These are phyloP conservation scores for Tympanuchus pallidicinctus DNA, from an alignment of 2,113 vertebrate genomes.

Conservation along the genomic window DNA sequence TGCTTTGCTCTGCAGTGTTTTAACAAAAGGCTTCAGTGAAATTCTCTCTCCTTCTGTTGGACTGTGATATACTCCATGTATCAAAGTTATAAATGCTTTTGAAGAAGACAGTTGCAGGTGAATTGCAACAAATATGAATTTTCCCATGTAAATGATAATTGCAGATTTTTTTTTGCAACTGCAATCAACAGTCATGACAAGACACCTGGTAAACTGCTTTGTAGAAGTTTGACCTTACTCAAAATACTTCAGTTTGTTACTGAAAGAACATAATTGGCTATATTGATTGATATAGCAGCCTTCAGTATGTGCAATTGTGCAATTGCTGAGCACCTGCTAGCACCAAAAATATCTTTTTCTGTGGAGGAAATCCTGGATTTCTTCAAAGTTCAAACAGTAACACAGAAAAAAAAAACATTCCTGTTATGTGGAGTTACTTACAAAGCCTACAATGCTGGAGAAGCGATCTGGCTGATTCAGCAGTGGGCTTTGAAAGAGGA, in stretches of 20 bases:
- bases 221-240: background rate
- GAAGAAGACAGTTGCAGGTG: background rate
- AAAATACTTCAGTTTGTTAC: background rate
- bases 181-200: background rate
- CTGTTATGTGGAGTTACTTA: background rate
- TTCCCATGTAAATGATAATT: background rate
- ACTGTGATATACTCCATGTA: background rate
- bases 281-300: background rate
- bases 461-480: conserved; percentile 7
- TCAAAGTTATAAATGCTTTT: background rate
- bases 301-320: background rate
- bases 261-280: background rate
- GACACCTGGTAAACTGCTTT: background rate
- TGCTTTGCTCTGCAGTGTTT: background rate
- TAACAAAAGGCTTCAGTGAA: background rate
- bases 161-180: background rate
- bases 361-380: background rate
- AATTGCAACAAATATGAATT: background rate
- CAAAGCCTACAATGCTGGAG: background rate
- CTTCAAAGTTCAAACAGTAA: background rate
- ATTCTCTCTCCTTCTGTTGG: background rate
- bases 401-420: background rate
- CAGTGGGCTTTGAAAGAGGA: background rate
- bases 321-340: background rate
- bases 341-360: background rate